These are phyloP conservation scores for Stichopus horrens DNA, from an alignment of 53 echinoderm and acorn worm species.

Conservation along the genomic window DNA sequence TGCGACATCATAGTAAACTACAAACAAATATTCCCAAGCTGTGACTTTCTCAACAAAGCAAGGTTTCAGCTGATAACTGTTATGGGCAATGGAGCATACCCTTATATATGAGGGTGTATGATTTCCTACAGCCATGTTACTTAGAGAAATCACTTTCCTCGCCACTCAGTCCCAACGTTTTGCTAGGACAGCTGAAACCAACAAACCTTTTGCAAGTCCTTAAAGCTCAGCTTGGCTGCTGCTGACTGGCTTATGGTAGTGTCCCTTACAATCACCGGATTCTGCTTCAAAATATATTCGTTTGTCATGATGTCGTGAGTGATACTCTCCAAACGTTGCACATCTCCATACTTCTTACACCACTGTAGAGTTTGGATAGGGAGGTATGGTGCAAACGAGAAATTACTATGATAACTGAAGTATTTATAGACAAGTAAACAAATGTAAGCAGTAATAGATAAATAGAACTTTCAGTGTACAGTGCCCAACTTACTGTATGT, in stretches of 20 bases:
- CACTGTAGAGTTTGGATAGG: constrained; percentile 23
- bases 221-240: constrained; percentile 44
- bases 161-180: background rate
- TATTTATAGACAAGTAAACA: background rate
- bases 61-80: too few species aligned
- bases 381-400: too few species aligned
- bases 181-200: background rate
- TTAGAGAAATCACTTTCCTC: background rate
- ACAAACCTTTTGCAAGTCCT: constrained; percentile 53
- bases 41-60: too few species aligned
- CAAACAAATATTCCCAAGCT: too few species aligned
- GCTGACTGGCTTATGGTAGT: constrained; percentile 54
- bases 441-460: background rate
- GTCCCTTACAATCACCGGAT: constrained; percentile 68
- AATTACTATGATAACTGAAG: background rate
- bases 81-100: too few species aligned
- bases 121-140: too few species aligned
- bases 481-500: too few species aligned
- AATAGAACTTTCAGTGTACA: background rate
- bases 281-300: constrained; percentile 53
- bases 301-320: constrained; percentile 48
- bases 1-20: too few species aligned
- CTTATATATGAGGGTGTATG: too few species aligned
- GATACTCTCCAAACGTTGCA: constrained; percentile 45
- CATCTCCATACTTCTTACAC: constrained; percentile 43